phyloP scores from a whole-genome alignment of 2,797 vertebrate genomes.

The Paramormyrops hopkinsi region DNA sequence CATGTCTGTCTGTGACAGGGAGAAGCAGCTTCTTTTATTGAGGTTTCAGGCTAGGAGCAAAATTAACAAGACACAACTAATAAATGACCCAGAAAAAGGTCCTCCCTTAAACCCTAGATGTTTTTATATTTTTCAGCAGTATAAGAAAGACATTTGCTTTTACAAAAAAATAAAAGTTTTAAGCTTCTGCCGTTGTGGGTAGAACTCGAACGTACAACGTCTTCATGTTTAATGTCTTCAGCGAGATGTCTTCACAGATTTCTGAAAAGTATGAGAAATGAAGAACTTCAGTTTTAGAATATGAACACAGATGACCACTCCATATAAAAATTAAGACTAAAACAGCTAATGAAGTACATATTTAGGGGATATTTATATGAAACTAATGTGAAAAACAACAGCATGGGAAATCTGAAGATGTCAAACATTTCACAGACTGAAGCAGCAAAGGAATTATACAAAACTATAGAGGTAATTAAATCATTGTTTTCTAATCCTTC shows the following conservation, averaged over 20 bases:
- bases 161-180: slow-evolving; percentile 29
- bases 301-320: not conserved
- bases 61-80: not conserved
- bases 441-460: not conserved
- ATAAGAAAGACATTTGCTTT: not conserved
- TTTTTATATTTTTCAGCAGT: not conserved
- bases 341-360: not conserved
- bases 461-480: not conserved
- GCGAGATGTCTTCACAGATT: slow-evolving; percentile 66
- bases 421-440: not conserved
- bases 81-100: not conserved
- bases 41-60: not conserved
- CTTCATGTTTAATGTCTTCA: slow-evolving; percentile 79
- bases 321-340: not conserved
- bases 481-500: not conserved
- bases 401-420: not conserved
- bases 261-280: slow-evolving; percentile 57
- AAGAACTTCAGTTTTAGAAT: not conserved
- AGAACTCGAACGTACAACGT: slow-evolving; percentile 76
- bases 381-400: not conserved
- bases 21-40: not conserved
- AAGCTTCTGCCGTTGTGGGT: slow-evolving; percentile 77
- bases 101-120: not conserved
- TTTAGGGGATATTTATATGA: not conserved
- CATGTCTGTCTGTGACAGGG: not conserved